Evolutionary conservation across 2,797 vertebrate species (phyloP).

Genomic region (Calcarius lapponicus): DNA sequence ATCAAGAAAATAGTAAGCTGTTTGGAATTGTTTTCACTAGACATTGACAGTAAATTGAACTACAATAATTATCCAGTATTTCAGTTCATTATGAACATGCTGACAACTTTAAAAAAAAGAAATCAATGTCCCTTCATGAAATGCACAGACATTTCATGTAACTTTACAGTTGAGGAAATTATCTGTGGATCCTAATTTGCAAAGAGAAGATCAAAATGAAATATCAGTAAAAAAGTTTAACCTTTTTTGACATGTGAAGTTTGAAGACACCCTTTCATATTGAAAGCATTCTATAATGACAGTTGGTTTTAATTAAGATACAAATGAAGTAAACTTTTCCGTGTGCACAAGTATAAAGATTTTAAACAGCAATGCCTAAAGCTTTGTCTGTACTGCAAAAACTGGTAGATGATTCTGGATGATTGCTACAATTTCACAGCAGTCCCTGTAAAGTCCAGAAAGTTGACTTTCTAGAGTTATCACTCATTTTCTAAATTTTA

Average conservation of each 20-base stretch:
- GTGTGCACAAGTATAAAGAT: background rate
- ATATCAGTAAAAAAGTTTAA: background rate
- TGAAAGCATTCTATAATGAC: background rate
- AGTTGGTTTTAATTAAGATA: background rate
- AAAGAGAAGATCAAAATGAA: background rate
- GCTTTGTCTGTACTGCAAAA: background rate
- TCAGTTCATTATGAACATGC: background rate
- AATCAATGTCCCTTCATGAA: background rate
- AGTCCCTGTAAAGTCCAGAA: background rate
- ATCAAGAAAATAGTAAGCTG: background rate
- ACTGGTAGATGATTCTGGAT: background rate
- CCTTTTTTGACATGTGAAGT: background rate
- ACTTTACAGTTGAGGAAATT: background rate
- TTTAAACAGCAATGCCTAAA: background rate
- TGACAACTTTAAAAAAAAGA: slow-evolving; percentile 5
- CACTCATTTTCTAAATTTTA: background rate
- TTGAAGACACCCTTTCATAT: background rate
- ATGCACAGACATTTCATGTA: background rate
- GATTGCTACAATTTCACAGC: background rate
- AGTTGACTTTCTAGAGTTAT: background rate
- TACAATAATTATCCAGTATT: background rate
- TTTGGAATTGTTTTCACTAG: background rate
- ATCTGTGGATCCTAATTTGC: background rate
- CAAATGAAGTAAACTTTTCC: background rate
- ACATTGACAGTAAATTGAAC: background rate